Percentiles rank a stretch among this genome's conserved stretches.
These are phyloP conservation scores for Camelus dromedarius DNA, from an alignment of 2,113 vertebrate species.

Conservation along the genomic window DNA sequence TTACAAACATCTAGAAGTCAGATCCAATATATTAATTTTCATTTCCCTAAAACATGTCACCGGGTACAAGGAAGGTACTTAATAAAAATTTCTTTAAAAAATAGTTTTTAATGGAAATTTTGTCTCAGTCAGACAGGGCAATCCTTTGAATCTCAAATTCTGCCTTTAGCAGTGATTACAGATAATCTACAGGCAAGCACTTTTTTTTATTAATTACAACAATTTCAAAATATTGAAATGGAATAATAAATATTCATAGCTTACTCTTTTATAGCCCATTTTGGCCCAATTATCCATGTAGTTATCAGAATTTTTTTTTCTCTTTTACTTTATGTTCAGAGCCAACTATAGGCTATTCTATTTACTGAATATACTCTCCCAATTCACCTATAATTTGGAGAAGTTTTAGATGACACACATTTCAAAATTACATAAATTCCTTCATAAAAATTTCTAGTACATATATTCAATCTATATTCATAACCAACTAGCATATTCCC, in stretches of 20 bases:
- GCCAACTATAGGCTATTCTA: neutral
- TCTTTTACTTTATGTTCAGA: neutral
- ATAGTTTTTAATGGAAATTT: slow-evolving; percentile 2
- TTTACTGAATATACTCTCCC: slow-evolving; percentile 6
- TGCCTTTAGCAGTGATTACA: neutral
- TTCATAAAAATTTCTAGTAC: slow-evolving; percentile 22
- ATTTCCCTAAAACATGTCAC: neutral
- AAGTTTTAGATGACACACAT: neutral
- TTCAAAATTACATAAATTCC: slow-evolving; percentile 36
- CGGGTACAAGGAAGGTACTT: neutral
- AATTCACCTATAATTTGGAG: neutral
- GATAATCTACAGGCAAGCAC: neutral
- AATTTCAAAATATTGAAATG: slow-evolving; percentile 20
- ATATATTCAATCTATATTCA: slow-evolving; percentile 20
- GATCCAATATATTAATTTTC: neutral
- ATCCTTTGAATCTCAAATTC: neutral
- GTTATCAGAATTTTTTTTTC: neutral
- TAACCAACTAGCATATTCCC: neutral
- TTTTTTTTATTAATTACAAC: neutral
- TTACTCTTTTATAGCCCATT: neutral
- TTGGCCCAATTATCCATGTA: neutral
- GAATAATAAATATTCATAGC: neutral
- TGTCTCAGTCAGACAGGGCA: neutral
- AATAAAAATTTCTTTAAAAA: slow-evolving; percentile 30
- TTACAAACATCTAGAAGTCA: neutral